Percentiles rank a stretch among this genome's conserved stretches.
Evolutionary conservation across 2,888 invertebrate genomes (phyloP).

Genomic region (Drosophila borealis): DNA sequence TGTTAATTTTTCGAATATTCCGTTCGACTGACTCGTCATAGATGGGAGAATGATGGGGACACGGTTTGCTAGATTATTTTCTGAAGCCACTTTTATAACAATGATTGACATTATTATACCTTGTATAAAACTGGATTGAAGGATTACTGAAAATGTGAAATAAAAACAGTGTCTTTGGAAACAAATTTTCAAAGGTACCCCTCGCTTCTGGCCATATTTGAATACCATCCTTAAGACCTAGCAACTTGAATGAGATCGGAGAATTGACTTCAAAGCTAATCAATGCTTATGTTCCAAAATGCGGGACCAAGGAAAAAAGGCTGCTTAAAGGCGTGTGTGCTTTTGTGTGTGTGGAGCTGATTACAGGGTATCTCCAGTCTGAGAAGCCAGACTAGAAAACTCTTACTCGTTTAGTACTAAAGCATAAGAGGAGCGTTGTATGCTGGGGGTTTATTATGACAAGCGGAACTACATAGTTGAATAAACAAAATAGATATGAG

Average conservation of each 20-base stretch:
- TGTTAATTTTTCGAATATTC: slow-evolving; percentile 65
- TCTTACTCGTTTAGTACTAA: too few species aligned
- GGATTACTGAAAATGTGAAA: too few species aligned
- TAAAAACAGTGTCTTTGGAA: too few species aligned
- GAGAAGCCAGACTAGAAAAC: not conserved
- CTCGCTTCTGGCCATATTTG: too few species aligned
- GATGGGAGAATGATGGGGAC: not conserved
- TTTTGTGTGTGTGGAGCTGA: too few species aligned
- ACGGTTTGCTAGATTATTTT: slow-evolving; percentile 8
- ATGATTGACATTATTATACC: slow-evolving; percentile 11
- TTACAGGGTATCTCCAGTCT: not conserved
- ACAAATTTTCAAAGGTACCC: too few species aligned
- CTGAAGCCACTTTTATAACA: slow-evolving; percentile 2
- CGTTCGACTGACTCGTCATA: slow-evolving; percentile 32
- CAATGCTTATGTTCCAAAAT: too few species aligned
- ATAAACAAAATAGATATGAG: slow-evolving; percentile 19
- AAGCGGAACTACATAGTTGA: slow-evolving; percentile 19
- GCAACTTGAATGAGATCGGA: too few species aligned
- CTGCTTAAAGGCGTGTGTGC: too few species aligned
- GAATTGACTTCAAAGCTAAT: too few species aligned
- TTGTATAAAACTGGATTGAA: not conserved
- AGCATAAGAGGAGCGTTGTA: not conserved
- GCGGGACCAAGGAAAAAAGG: too few species aligned
- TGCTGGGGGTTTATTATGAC: slow-evolving; percentile 10
- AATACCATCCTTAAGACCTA: too few species aligned